Conservation (phyloP, 2,113 vertebrate genomes). For the Collichthys lucidus region DNA sequence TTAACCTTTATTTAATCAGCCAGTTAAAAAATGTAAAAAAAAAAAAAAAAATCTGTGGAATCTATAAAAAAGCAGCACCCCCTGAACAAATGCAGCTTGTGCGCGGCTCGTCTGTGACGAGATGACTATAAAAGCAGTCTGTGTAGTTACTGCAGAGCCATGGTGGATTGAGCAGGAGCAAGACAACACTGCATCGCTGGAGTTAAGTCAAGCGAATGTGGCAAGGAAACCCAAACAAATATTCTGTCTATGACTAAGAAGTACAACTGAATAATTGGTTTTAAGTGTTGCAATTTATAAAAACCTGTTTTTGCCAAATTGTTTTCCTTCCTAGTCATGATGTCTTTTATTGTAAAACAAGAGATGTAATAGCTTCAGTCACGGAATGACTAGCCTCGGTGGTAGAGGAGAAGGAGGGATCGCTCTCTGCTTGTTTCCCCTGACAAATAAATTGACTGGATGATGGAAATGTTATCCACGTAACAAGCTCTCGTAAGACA, state of each 20-base stretch:
- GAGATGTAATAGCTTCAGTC: slow-evolving; percentile 75
- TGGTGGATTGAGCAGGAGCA: not conserved
- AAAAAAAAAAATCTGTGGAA: slow-evolving; percentile 37
- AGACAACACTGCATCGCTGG: slow-evolving; percentile 6
- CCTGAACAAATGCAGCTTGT: slow-evolving; percentile 9
- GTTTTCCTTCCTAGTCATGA: slow-evolving; percentile 70
- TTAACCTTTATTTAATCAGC: slow-evolving; percentile 47
- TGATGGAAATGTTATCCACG: slow-evolving; percentile 58
- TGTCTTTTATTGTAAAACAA: slow-evolving; percentile 72
- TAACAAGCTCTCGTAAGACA: slow-evolving; percentile 58
- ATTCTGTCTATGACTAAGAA: slow-evolving; percentile 71
- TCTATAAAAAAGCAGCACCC: slow-evolving; percentile 1
- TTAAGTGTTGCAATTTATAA: slow-evolving; percentile 76
- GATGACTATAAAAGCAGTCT: slow-evolving; percentile 17
- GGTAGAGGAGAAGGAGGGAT: not conserved
- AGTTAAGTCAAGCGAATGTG: slow-evolving; percentile 60
- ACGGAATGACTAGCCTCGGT: slow-evolving; percentile 59
- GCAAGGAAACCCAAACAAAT: slow-evolving; percentile 68
- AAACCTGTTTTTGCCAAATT: slow-evolving; percentile 72
- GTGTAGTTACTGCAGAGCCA: slow-evolving; percentile 11
- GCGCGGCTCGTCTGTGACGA: slow-evolving; percentile 11
- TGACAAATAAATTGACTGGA: slow-evolving; percentile 65
- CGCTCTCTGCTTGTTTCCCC: slow-evolving; percentile 22
- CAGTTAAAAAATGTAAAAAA: slow-evolving; percentile 33
- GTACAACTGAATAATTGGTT: slow-evolving; percentile 75